Evolutionary conservation across 2,888 invertebrate species (phyloP).

Genomic region (Cephonodes hylas): DNA sequence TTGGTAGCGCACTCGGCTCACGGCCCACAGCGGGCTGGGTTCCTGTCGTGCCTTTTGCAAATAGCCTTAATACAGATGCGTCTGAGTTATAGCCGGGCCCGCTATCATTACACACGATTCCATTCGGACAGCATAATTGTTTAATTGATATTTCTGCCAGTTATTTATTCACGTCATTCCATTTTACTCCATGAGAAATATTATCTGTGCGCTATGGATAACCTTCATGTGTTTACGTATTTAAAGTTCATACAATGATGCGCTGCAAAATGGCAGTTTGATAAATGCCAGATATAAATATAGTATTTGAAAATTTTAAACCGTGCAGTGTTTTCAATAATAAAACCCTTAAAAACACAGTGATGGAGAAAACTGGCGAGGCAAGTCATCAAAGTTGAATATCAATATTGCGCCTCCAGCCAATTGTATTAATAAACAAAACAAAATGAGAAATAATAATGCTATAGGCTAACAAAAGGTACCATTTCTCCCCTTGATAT

Average conservation of each 20-base stretch:
- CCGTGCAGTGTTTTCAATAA: conserved; percentile 45
- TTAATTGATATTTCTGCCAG: conserved; percentile 82
- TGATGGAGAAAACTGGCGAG: conserved; percentile 63
- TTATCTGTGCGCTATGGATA: conserved; percentile 61
- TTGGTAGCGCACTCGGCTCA: neutral
- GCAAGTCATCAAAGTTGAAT: conserved; percentile 80
- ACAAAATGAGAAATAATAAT: conserved; percentile 82
- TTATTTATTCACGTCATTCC: conserved; percentile 81
- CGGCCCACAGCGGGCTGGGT: conserved; percentile 28
- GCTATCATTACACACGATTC: conserved; percentile 82
- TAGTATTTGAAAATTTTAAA: neutral
- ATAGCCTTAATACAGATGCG: conserved; percentile 80
- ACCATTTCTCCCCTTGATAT: conserved; percentile 79
- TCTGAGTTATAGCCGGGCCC: conserved; percentile 78
- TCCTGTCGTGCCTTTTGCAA: conserved; percentile 77
- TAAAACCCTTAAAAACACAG: conserved; percentile 73
- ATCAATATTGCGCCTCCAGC: conserved; percentile 81
- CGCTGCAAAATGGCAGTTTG: neutral
- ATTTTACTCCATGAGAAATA: conserved; percentile 69
- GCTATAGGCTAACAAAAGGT: conserved; percentile 81
- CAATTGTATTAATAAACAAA: conserved; percentile 82
- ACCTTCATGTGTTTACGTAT: neutral
- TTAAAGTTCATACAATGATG: neutral
- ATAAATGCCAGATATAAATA: neutral
- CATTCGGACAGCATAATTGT: conserved; percentile 82